A percentile compares a stretch with the other conserved stretches of the same genome.
These are phyloP conservation scores for Malurus splendens DNA, from an alignment of 2,797 vertebrate species.

Conservation along the genomic window DNA sequence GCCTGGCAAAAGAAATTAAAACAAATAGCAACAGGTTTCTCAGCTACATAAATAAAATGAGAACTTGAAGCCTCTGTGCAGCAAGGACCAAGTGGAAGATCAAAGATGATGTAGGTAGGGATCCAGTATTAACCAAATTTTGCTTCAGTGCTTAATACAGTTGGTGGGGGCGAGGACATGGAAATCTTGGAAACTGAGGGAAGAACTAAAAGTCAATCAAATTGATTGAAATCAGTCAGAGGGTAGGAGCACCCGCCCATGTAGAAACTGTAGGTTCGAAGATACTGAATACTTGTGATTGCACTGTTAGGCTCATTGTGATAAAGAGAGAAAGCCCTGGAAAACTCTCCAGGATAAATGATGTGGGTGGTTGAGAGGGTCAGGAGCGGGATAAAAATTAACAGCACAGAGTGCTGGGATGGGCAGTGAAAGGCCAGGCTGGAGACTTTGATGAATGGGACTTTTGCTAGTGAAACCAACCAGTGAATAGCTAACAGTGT, in stretches of 20 bases:
- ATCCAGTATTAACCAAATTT: neutral
- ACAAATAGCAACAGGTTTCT: constrained; percentile 63
- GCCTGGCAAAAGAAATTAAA: constrained; percentile 56
- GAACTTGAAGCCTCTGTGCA: constrained; percentile 21
- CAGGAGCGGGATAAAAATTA: neutral
- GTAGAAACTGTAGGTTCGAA: neutral
- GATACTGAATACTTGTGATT: neutral
- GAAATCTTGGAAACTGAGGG: neutral
- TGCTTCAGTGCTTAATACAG: neutral
- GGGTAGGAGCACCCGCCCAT: neutral
- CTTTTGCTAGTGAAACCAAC: neutral
- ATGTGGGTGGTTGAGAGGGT: neutral
- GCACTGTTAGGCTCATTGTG: neutral
- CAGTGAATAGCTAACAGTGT: neutral
- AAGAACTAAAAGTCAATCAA: neutral
- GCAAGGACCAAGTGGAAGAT: neutral
- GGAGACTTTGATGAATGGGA: neutral
- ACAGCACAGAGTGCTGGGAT: neutral
- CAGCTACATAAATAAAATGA: constrained; percentile 62
- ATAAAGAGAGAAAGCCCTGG: neutral
- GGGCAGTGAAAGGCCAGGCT: neutral
- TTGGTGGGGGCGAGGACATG: neutral
- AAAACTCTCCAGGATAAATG: neutral
- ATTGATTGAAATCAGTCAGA: neutral
- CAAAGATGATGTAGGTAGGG: constrained; percentile 19